These are phyloP conservation scores for Falco punctatus DNA, from an alignment of 2,113 vertebrate genomes.

Conservation along the genomic window DNA sequence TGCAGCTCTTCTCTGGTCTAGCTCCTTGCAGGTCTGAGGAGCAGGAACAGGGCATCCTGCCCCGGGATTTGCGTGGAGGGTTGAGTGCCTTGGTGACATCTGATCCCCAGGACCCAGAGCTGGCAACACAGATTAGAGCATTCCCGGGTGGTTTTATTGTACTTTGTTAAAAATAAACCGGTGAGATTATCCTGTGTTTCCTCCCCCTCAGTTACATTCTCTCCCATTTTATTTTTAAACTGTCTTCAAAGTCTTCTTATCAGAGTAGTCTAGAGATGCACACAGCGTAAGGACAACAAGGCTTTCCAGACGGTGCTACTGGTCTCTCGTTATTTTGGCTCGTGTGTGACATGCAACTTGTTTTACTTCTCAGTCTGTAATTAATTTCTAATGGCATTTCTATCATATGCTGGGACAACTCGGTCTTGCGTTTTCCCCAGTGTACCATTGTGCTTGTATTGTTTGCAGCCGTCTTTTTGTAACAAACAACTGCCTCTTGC, in stretches of 20 bases:
- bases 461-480: background rate
- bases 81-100: background rate
- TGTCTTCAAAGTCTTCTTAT: background rate
- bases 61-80: background rate
- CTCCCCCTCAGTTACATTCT: background rate
- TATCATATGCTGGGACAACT: background rate
- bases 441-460: background rate
- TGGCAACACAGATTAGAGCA: background rate
- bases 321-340: background rate
- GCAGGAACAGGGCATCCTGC: background rate
- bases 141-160: background rate
- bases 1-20: background rate
- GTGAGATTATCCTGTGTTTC: background rate
- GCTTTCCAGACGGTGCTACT: background rate
- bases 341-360: background rate
- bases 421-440: background rate
- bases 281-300: background rate
- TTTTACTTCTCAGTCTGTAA: constrained; percentile 26
- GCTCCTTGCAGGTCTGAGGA: background rate
- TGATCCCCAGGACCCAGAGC: background rate
- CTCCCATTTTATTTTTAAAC: constrained; percentile 35
- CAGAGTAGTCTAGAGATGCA: background rate
- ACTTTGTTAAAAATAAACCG: constrained; percentile 43
- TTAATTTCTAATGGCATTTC: constrained; percentile 54
- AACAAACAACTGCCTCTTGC: constrained; percentile 3